A percentile compares a stretch with the other conserved stretches of the same genome.
Conservation (phyloP, 2,113 vertebrate genomes). For the Mesitornis unicolor region DNA sequence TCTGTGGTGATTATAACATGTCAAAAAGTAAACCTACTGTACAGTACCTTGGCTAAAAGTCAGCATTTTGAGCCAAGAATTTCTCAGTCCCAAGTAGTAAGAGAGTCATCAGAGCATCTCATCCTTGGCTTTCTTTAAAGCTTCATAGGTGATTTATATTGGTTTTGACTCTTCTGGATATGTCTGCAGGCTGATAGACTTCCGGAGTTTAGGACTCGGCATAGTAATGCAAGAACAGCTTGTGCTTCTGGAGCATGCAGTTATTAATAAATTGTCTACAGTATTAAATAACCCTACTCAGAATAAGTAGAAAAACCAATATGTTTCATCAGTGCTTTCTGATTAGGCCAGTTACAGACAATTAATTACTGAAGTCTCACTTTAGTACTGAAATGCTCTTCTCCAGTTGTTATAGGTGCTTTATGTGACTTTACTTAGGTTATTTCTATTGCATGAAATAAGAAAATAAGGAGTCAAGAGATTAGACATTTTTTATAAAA, state of each 20-base stretch:
- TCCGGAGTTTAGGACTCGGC: not conserved
- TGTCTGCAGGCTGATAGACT: not conserved
- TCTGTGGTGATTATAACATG: not conserved
- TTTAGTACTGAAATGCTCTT: not conserved
- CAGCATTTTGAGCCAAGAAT: slow-evolving; percentile 38
- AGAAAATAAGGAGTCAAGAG: not conserved
- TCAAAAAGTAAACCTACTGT: slow-evolving; percentile 34
- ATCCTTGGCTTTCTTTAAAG: slow-evolving; percentile 32
- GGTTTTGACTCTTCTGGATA: not conserved
- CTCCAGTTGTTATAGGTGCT: not conserved
- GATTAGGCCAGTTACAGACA: not conserved
- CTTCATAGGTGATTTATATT: slow-evolving; percentile 24
- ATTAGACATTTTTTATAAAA: not conserved
- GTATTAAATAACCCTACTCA: not conserved
- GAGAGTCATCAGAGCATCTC: slow-evolving; percentile 29
- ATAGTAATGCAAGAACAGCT: not conserved
- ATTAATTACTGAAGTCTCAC: not conserved
- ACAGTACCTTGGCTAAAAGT: slow-evolving; percentile 34
- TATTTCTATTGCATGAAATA: not conserved
- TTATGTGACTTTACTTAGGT: not conserved
- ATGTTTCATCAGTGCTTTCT: not conserved
- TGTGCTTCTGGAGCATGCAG: not conserved
- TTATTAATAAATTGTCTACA: not conserved
- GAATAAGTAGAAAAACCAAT: not conserved
- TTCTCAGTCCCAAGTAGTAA: slow-evolving; percentile 20